These are phyloP conservation scores for Nothura maculosa DNA, from an alignment of 2,797 vertebrate genomes.

Conservation along the genomic window DNA sequence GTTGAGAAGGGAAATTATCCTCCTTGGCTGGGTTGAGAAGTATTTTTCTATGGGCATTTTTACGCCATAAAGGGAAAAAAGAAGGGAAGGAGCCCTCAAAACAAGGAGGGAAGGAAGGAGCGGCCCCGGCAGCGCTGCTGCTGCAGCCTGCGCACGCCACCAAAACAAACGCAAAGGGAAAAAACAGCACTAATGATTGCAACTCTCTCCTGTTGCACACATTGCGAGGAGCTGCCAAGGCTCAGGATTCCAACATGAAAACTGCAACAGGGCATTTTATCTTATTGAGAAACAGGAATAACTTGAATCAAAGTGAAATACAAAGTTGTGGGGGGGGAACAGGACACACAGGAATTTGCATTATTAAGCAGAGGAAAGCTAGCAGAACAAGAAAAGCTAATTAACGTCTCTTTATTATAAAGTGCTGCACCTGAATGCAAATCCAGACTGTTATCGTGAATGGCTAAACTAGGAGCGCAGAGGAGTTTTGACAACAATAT, in stretches of 20 bases:
- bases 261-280: slow-evolving; percentile 30
- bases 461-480: slow-evolving; percentile 25
- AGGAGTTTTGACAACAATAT: slow-evolving; percentile 71
- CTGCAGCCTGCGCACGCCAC: background rate
- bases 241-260: slow-evolving; percentile 27
- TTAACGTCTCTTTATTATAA: slow-evolving; percentile 42
- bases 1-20: background rate
- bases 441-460: slow-evolving; percentile 48
- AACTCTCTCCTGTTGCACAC: background rate
- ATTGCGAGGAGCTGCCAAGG: background rate
- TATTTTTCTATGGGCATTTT: slow-evolving; percentile 18
- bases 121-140: background rate
- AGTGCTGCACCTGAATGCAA: slow-evolving; percentile 64
- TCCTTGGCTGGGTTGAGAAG: background rate
- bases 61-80: background rate
- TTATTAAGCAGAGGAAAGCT: slow-evolving; percentile 54
- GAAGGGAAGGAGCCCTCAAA: background rate
- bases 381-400: slow-evolving; percentile 45
- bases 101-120: background rate
- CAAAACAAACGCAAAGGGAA: background rate
- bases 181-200: background rate
- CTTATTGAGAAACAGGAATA: slow-evolving; percentile 68
- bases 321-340: background rate
- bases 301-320: slow-evolving; percentile 54
- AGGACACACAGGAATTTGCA: slow-evolving; percentile 47